Base-by-base conservation (phyloP, 2,888 invertebrate genomes). In the Catonia carolina region DNA sequence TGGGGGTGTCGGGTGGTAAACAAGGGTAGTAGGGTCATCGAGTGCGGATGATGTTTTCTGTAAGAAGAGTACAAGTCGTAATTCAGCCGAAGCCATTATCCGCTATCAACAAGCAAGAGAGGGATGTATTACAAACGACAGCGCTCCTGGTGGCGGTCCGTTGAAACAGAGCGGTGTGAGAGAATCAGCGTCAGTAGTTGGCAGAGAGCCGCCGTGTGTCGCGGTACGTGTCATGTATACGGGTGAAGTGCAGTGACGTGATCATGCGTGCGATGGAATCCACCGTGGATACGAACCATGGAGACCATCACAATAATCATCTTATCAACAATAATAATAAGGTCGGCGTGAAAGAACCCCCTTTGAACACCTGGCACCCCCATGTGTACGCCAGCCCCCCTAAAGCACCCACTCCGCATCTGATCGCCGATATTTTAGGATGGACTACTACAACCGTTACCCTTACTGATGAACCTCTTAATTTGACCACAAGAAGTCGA, bases 341-440 rank as follows among this genome's bases (percentile, higher is more conserved):
- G 15, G 27, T 27, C n/a, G 27, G 23, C 7, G 17, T 15, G 18
- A 42, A 45, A 18, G 58, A 48, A 22, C 37, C 51, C 31, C 39
- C 42, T 17, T 53, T 48, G 27, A 56, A 49, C 55, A 60, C 88
- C 36, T 93, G 93, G 92, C 93, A 92, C 75, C 87, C 90, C 33
- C 93, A 93, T 72, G 88, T 92, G 18, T 93, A 93, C 71, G 86
- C 83, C 2, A 85, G 85, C 66, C 85, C 89, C 10, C 89, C 89
- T 8, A 84, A 83, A 65, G 80, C 80, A 55, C 90, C 90, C 1
- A 93, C 94, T 1, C 88, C 92, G 3, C 90, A 92, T 72, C 82
- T 84, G 37, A 94, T 95, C 69, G 85, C 87, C 63, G 88, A 93
- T 70, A 94, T 94, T 64, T 77, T 95, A 66, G 91, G 90, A 27